These are phyloP conservation scores for Eledone cirrhosa DNA, from an alignment of 2,888 invertebrate genomes.

Conservation along the genomic window DNA sequence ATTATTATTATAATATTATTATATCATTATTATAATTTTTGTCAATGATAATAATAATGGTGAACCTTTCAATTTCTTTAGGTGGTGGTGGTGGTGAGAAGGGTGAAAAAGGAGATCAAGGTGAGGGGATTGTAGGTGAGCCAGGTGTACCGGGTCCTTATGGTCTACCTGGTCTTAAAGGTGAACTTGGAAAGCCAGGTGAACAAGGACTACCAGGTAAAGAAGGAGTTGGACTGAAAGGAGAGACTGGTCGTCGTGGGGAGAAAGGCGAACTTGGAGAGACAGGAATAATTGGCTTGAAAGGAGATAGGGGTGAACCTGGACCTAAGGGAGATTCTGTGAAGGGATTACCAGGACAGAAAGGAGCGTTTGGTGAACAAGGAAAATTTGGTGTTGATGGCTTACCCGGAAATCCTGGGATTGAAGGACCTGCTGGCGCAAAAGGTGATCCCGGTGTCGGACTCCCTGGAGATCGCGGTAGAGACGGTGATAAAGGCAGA, in stretches of 20 bases:
- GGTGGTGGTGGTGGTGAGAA: not conserved
- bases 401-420: constrained; percentile 7
- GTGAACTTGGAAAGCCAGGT: constrained; percentile 20
- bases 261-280: not conserved
- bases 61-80: too few relatives aligned
- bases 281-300: not conserved
- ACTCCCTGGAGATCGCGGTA: constrained; percentile 18
- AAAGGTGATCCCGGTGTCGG: constrained; percentile 33
- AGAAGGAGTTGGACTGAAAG: too few relatives aligned
- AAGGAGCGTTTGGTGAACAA: constrained; percentile 5
- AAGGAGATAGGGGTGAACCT: constrained; percentile 9
- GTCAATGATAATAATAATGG: not conserved
- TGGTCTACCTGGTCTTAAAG: constrained; percentile 39
- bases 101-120: constrained; percentile 23
- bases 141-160: constrained; percentile 37
- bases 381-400: constrained; percentile 27
- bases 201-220: too few relatives aligned
- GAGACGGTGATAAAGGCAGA: constrained; percentile 38
- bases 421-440: constrained; percentile 19
- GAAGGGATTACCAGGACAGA: constrained; percentile 12
- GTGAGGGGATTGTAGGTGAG: constrained; percentile 15
- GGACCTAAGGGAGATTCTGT: not conserved
- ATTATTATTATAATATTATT: too few relatives aligned
- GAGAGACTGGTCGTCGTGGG: not conserved
- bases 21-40: too few relatives aligned